phyloP scores from a whole-genome alignment of 2,797 vertebrate genomes.

The Takifugu rubripes region DNA sequence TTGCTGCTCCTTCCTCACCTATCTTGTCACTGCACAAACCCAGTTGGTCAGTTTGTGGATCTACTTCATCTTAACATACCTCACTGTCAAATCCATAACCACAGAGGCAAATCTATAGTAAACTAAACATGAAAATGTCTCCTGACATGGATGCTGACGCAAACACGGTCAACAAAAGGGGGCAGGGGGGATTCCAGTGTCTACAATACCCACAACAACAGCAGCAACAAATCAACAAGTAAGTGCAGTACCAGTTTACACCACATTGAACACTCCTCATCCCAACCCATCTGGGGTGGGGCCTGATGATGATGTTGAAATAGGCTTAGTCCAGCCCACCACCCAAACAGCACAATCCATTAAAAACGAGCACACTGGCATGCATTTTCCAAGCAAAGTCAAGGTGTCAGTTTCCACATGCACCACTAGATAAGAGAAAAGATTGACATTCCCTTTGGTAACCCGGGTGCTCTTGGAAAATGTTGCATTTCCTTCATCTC shows the following conservation, averaged over 20 bases:
- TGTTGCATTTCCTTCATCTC: conserved; percentile 13
- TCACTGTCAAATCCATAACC: conserved; percentile 42
- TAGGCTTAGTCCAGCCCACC: conserved; percentile 37
- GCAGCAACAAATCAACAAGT: conserved; percentile 62
- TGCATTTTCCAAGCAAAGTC: conserved; percentile 55
- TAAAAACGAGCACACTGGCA: conserved; percentile 44
- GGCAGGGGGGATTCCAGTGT: conserved; percentile 25
- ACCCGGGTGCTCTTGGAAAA: conserved; percentile 27
- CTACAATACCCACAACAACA: conserved; percentile 47
- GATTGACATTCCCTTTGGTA: conserved; percentile 23
- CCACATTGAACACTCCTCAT: conserved; percentile 54
- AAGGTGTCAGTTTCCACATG: conserved; percentile 50
- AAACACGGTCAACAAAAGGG: conserved; percentile 30
- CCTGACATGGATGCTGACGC: conserved; percentile 25
- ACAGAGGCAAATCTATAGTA: conserved; percentile 26
- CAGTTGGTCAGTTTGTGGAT: conserved; percentile 38
- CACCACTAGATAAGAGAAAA: conserved; percentile 41
- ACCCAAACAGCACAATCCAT: conserved; percentile 45
- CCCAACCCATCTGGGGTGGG: conserved; percentile 30
- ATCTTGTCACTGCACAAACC: conserved; percentile 30
- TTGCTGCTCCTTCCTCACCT: conserved; percentile 7
- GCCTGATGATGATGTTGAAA: conserved; percentile 31
- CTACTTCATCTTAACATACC: conserved; percentile 40
- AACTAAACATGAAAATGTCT: conserved; percentile 3
- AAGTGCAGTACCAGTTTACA: conserved; percentile 63